phyloP scores from a whole-genome alignment of 2,888 invertebrate genomes.

The Hofmannophila pseudospretella region DNA sequence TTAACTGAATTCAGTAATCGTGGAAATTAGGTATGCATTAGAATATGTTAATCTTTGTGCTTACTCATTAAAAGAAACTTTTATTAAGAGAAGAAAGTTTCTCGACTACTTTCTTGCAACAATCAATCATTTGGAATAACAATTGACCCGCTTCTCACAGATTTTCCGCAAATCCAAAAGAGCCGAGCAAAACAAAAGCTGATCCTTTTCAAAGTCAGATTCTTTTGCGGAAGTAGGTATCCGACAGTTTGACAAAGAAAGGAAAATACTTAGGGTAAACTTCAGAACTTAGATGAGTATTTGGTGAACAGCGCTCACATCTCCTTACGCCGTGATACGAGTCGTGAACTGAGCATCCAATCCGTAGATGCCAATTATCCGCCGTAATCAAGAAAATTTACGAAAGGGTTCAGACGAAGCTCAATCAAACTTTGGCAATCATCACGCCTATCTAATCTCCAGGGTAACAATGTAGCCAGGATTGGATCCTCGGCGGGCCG shows the following conservation, averaged over 20 bases:
- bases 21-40: too few species aligned
- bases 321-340: slow-evolving; percentile 31
- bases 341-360: slow-evolving; percentile 40
- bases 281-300: slow-evolving; percentile 7
- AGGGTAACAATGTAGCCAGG: slow-evolving; percentile 62
- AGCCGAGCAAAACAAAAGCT: slow-evolving; percentile 1
- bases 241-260: neutral
- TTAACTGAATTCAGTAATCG: too few species aligned
- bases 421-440: slow-evolving; percentile 75
- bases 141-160: neutral
- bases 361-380: slow-evolving; percentile 54
- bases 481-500: slow-evolving; percentile 56
- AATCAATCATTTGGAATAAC: slow-evolving; percentile 1
- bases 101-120: neutral
- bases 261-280: neutral
- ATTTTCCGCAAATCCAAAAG: slow-evolving; percentile 1
- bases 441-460: slow-evolving; percentile 69
- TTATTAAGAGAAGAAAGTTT: neutral
- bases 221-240: slow-evolving; percentile 2
- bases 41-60: too few species aligned
- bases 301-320: slow-evolving; percentile 3
- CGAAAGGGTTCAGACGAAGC: slow-evolving; percentile 60
- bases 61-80: slow-evolving; percentile 1
- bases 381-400: slow-evolving; percentile 58
- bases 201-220: slow-evolving; percentile 1